Evolutionary conservation across 2,797 vertebrate genomes (phyloP).

Genomic region (Moxostoma hubbsi): DNA sequence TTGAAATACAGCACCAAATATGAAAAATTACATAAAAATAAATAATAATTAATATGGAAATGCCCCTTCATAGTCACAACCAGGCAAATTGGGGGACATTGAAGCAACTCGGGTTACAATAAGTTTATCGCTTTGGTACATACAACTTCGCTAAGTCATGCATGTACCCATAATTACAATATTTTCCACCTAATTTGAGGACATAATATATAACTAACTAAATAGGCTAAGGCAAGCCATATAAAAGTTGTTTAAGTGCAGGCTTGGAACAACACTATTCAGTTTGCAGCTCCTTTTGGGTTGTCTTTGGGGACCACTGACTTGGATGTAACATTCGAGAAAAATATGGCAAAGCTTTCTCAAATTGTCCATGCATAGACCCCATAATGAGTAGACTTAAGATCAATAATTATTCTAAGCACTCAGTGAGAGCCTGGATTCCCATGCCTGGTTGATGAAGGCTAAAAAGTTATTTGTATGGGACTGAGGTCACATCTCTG

Average conservation of each 20-base stretch:
- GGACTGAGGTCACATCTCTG: slow-evolving; percentile 41
- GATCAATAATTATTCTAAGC: slow-evolving; percentile 33
- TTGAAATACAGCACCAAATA: too few species aligned
- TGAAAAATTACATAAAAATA: too few species aligned
- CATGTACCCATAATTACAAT: too few species aligned
- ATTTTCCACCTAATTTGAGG: too few species aligned
- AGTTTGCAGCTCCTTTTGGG: not conserved
- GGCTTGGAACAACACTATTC: not conserved
- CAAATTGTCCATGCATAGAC: slow-evolving; percentile 28
- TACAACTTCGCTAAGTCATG: too few species aligned
- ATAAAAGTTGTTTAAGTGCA: not conserved
- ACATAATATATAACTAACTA: too few species aligned
- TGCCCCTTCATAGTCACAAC: too few species aligned
- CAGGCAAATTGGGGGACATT: too few species aligned
- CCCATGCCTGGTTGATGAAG: slow-evolving; percentile 27
- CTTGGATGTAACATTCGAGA: not conserved
- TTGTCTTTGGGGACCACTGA: not conserved
- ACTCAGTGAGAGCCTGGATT: not conserved
- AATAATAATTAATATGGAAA: too few species aligned
- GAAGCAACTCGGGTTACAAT: too few species aligned
- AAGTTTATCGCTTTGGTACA: too few species aligned
- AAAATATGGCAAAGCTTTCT: slow-evolving; percentile 6
- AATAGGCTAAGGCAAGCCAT: slow-evolving; percentile 7
- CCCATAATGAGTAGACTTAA: slow-evolving; percentile 19
- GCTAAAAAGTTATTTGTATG: not conserved